Base-by-base conservation (phyloP, 1,140 invertebrate species). In the Drosophila nigromelanica region DNA sequence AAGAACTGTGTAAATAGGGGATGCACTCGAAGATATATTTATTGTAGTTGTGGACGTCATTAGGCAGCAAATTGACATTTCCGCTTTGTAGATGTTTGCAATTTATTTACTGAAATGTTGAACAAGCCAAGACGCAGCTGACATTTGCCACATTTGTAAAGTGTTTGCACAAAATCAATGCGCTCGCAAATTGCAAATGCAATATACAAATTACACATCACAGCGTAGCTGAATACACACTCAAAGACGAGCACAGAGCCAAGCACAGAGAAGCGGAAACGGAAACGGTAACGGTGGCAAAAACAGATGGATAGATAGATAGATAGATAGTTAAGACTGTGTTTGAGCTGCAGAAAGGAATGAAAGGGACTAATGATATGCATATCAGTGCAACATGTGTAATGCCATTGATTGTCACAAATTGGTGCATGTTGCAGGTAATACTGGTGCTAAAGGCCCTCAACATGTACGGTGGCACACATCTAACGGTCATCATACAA, bases 401-500 rank as follows among this genome's bases (percentile, higher is more conserved):
- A 39, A 39, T 3, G 43, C 3, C 21, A 30, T 43, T 55, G 33
- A 40, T 55, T 54, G 14, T 14, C 50, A 21, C 18, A 54, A 37
- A 21, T 43, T 7, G 58, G 82, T 54, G 14, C 18, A 90, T 92
- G 64, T 94, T 94, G 30, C 93, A 96, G 94, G 93, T 97, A 45
- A 96, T 97, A 37, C 93, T 98, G 27, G 94, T 97, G 40, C 93
- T 96, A 58, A 97, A 97, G 91, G 96, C 96, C 11, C 83, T 97
- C 24, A 92, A 95, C 68, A 83, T 93, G 47, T 97, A 96, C 92
- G 94, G 95, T 50, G 94, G 92, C 1, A 91, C 93, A 8, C 93
- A 94, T 79, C 93, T 94, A 51, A 94, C 95, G 58, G 94, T 97
- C 77, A 94, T 96, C 14, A 92, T 95, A 5, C 96, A 98, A 92